Conservation (phyloP, 2,797 vertebrate species). For the Anguilla marmorata region DNA sequence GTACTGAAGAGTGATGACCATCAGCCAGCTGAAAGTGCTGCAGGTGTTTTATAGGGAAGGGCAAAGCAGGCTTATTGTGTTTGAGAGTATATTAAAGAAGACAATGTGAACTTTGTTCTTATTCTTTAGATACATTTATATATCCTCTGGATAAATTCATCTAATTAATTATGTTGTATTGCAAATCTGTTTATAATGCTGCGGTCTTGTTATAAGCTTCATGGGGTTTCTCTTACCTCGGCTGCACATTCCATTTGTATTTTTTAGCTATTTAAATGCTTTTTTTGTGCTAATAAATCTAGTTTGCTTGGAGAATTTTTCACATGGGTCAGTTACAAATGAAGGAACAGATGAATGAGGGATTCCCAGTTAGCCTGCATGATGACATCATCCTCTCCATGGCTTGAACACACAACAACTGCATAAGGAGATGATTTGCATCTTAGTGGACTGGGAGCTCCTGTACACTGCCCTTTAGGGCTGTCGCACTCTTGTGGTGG, state of each 20-base stretch:
- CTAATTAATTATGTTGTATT: not conserved
- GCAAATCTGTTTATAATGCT: not conserved
- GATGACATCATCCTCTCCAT: constrained; percentile 53
- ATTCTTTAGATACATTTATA: not conserved
- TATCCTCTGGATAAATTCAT: not conserved
- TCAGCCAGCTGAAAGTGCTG: not conserved
- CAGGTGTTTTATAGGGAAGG: not conserved
- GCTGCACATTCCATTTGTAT: not conserved
- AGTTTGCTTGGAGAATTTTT: no score
- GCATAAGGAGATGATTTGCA: constrained; percentile 6
- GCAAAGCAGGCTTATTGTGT: not conserved
- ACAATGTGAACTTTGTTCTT: not conserved
- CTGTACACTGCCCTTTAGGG: not conserved
- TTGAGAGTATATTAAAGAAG: not conserved
- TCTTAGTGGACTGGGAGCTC: not conserved
- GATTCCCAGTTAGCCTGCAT: constrained; percentile 52
- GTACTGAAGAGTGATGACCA: not conserved
- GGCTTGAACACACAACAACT: not conserved
- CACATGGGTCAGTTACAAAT: not conserved
- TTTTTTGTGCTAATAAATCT: not conserved
- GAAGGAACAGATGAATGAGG: constrained; percentile 56
- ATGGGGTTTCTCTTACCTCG: not conserved
- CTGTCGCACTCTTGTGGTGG: not conserved
- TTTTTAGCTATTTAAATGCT: not conserved
- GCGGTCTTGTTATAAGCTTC: not conserved